Conservation (phyloP, 2,888 invertebrate genomes). For the Rhamphomyia laevipes region DNA sequence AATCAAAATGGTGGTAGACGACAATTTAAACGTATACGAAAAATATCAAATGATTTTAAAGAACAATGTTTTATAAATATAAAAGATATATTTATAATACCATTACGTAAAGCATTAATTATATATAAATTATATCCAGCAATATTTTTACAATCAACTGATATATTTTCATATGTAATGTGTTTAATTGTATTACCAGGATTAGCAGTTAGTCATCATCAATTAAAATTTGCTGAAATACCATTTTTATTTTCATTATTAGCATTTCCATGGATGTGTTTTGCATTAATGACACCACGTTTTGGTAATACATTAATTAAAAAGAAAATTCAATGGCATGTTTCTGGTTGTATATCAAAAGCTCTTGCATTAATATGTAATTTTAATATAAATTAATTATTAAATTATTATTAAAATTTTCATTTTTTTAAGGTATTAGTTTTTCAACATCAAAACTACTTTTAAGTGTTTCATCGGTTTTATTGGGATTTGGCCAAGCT, state of each 20-base stretch:
- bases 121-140: conserved; percentile 34
- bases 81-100: conserved; percentile 27
- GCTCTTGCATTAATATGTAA: conserved; percentile 32
- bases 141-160: conserved; percentile 30
- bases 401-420: not conserved
- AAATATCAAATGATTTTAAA: conserved; percentile 29
- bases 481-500: conserved; percentile 35
- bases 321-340: conserved; percentile 32
- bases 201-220: conserved; percentile 31
- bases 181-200: conserved; percentile 34
- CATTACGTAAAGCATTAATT: conserved; percentile 28
- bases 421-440: conserved; percentile 27
- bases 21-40: conserved; percentile 20
- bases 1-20: not conserved
- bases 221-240: conserved; percentile 35
- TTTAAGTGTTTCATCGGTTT: conserved; percentile 33
- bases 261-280: conserved; percentile 39
- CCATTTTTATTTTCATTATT: conserved; percentile 34
- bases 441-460: conserved; percentile 34
- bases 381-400: conserved; percentile 10
- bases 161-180: conserved; percentile 37
- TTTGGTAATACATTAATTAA: conserved; percentile 32
- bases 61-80: conserved; percentile 29
- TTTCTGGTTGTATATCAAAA: conserved; percentile 32
- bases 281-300: conserved; percentile 36